Conservation (phyloP, 2,113 vertebrate species). For the Prolemur simus region DNA sequence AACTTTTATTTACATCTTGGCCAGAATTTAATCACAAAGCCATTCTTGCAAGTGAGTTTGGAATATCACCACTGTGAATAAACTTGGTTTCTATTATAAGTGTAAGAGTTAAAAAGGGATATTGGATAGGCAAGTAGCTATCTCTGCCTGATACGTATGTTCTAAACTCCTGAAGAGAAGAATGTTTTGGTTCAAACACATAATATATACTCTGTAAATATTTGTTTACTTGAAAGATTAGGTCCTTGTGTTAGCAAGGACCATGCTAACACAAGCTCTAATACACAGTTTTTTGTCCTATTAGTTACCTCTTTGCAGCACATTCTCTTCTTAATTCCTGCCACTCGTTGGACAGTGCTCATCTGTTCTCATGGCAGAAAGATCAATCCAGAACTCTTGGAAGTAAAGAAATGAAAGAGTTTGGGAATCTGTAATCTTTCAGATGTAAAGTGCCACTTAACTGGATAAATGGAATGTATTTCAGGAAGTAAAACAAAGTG, state of each 20-base stretch:
- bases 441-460: neutral
- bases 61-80: neutral
- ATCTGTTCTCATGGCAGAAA: neutral
- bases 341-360: neutral
- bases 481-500: neutral
- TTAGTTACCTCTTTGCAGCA: neutral
- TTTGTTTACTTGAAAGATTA: neutral
- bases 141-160: neutral
- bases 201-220: neutral
- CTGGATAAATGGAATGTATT: neutral
- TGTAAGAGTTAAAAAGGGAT: neutral
- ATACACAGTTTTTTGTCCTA: neutral
- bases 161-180: neutral
- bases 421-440: neutral
- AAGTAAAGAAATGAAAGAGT: neutral
- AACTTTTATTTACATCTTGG: neutral
- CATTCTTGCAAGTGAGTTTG: neutral
- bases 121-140: neutral
- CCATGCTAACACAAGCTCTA: neutral
- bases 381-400: neutral
- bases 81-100: neutral
- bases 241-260: no score
- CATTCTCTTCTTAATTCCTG: neutral
- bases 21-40: neutral
- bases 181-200: neutral